A percentile compares a stretch with the other conserved stretches of the same genome.
phyloP scores from a whole-genome alignment of 2,888 invertebrate genomes.

The Scelioninae gen. 1 region DNA sequence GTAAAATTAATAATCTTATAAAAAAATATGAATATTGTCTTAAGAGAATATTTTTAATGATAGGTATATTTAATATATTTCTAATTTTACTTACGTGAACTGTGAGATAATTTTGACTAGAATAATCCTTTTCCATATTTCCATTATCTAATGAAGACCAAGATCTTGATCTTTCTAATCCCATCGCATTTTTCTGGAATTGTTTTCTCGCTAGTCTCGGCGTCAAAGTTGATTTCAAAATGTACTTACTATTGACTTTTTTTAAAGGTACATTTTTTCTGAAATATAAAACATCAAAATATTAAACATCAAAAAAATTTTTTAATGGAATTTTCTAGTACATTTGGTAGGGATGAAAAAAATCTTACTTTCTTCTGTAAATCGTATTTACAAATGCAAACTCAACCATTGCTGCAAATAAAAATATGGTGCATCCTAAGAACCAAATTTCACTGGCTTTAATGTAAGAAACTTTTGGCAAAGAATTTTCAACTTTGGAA shows the following conservation, averaged over 20 bases:
- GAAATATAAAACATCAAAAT: no score
- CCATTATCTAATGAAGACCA: slow-evolving; percentile 89
- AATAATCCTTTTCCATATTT: slow-evolving; percentile 85
- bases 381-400: slow-evolving; percentile 96
- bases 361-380: slow-evolving; percentile 91
- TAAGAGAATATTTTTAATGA: no score
- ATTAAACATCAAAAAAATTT: no score
- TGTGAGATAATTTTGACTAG: slow-evolving; percentile 90
- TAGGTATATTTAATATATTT: not conserved
- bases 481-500: slow-evolving; percentile 92
- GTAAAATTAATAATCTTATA: no score
- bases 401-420: slow-evolving; percentile 93
- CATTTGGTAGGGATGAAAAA: no score
- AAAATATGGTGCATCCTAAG: slow-evolving; percentile 92
- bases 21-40: no score
- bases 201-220: slow-evolving; percentile 91
- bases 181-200: slow-evolving; percentile 87
- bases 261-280: slow-evolving; percentile 89
- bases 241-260: slow-evolving; percentile 92
- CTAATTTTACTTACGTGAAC: slow-evolving; percentile 87
- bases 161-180: slow-evolving; percentile 89
- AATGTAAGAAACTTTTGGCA: slow-evolving; percentile 95
- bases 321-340: no score
- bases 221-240: slow-evolving; percentile 92
- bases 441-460: slow-evolving; percentile 97